Evolutionary conservation across 2,797 vertebrate genomes (phyloP).

Genomic region (Anguilla megastoma): DNA sequence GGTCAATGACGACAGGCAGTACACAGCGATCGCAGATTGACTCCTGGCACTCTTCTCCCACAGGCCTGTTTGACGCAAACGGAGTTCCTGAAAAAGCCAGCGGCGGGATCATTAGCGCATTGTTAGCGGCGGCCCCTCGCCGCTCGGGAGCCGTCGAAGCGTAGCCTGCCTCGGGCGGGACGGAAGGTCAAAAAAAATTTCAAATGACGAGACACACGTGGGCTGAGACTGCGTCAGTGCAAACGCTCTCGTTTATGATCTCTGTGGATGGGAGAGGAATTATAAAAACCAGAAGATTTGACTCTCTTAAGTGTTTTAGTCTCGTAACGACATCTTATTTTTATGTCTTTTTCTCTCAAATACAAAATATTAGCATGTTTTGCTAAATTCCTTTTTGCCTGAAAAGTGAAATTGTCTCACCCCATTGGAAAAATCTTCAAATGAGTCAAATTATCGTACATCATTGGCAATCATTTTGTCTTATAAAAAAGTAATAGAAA

Average conservation of each 20-base stretch:
- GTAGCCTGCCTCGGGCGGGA: background rate
- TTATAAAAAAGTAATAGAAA: no score
- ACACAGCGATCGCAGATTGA: background rate
- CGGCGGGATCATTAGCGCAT: background rate
- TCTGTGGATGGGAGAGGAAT: background rate
- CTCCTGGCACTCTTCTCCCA: no score
- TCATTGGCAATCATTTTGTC: no score
- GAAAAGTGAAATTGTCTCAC: no score
- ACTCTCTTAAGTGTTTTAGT: no score
- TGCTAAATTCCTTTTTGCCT: no score
- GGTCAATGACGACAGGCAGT: background rate
- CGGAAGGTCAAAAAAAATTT: background rate
- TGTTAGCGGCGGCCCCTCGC: background rate
- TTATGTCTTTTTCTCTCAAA: no score
- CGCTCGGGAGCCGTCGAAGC: background rate
- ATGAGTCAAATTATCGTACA: no score
- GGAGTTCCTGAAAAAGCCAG: background rate
- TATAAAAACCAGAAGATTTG: no score
- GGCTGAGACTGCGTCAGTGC: background rate
- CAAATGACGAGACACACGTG: background rate
- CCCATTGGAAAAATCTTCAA: no score
- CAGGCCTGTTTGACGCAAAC: background rate
- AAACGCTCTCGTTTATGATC: background rate
- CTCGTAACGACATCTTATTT: no score
- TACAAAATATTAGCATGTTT: no score